These are phyloP conservation scores for Umimayanthus chanpuru DNA, from an alignment of 92 coral and sea anemone species.

Conservation along the genomic window DNA sequence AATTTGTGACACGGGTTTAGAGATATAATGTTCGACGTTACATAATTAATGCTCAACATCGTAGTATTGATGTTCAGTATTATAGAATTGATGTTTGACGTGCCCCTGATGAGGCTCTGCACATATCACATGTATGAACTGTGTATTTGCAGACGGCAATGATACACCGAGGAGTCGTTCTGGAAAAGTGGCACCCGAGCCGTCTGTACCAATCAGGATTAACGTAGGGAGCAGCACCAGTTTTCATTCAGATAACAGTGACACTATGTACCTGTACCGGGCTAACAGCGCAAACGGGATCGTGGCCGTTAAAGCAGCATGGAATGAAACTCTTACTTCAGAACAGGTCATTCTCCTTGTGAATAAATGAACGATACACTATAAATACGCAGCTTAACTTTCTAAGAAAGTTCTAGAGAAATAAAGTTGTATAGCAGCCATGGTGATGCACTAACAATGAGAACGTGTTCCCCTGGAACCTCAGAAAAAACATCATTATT, in stretches of 20 bases:
- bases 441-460: too few relatives aligned
- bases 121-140: not conserved
- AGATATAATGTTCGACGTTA: too few relatives aligned
- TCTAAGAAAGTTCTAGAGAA: too few relatives aligned
- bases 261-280: slow-evolving; percentile 3
- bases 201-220: slow-evolving; percentile 27
- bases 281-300: not conserved
- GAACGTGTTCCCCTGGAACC: too few relatives aligned
- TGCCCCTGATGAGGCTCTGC: too few relatives aligned
- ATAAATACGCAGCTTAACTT: too few relatives aligned
- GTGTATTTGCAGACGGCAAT: slow-evolving; percentile 6
- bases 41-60: too few relatives aligned
- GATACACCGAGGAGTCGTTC: slow-evolving; percentile 49
- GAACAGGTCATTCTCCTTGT: not conserved
- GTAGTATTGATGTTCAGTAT: too few relatives aligned
- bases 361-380: not conserved
- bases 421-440: too few relatives aligned
- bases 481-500: too few relatives aligned
- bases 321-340: not conserved
- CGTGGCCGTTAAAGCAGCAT: slow-evolving; percentile 19
- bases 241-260: not conserved
- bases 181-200: slow-evolving; percentile 56
- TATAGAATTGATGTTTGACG: too few relatives aligned
- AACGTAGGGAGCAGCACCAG: slow-evolving; percentile 1
- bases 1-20: too few relatives aligned